Conservation (phyloP, 1,140 invertebrate genomes). For the Calliphora vicina region DNA sequence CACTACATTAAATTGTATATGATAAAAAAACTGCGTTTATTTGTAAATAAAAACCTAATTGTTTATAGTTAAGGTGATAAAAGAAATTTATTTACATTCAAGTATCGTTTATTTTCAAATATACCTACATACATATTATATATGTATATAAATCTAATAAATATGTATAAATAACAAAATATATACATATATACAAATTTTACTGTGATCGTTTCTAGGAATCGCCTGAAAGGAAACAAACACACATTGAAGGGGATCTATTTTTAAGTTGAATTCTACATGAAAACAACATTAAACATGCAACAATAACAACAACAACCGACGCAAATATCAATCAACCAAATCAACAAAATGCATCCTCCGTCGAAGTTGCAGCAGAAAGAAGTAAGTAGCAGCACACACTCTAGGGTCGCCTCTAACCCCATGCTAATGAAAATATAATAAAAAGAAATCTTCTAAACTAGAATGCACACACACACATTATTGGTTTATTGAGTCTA, state of each 20-base stretch:
- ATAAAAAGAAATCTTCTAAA: neutral
- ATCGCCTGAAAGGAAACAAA: neutral
- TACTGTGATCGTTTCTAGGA: neutral
- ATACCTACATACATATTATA: too few species aligned
- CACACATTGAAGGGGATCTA: neutral
- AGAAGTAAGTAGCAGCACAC: neutral
- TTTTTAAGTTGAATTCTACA: neutral
- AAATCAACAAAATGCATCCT: neutral
- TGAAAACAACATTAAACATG: conserved; percentile 1
- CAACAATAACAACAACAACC: neutral
- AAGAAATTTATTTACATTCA: neutral
- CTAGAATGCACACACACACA: neutral
- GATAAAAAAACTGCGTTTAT: too few species aligned
- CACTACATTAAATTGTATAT: too few species aligned
- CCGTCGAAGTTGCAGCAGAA: neutral
- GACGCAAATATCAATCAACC: neutral
- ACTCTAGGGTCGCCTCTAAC: neutral
- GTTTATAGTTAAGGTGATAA: neutral
- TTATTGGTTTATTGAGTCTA: neutral
- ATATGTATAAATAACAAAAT: too few species aligned
- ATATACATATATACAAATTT: too few species aligned
- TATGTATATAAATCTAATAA: too few species aligned
- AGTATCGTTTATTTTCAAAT: neutral
- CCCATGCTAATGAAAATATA: neutral
- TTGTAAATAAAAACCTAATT: neutral